phyloP scores from a whole-genome alignment of 2,797 vertebrate species.

The Tapera naevia region DNA sequence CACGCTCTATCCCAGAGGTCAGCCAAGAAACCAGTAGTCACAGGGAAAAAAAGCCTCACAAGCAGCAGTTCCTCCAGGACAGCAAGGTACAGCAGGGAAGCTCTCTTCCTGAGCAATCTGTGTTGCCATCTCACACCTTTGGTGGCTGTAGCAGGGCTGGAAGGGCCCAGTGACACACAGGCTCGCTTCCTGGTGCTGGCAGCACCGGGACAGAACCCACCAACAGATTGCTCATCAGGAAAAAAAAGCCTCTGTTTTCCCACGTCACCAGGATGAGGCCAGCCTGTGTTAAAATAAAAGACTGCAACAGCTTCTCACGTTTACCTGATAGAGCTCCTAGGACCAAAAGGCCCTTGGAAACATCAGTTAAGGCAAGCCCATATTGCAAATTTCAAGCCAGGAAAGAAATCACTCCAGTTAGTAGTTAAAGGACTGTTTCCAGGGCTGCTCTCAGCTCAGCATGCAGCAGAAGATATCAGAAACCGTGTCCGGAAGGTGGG shows the following conservation, averaged over 20 bases:
- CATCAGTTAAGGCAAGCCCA: background rate
- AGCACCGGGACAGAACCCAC: slow-evolving; percentile 11
- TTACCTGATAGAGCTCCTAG: background rate
- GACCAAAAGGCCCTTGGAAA: background rate
- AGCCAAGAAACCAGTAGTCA: background rate
- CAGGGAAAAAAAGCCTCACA: background rate
- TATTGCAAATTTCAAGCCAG: background rate
- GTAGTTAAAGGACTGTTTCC: background rate
- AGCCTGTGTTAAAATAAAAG: background rate
- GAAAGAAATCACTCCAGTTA: background rate
- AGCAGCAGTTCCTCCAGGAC: background rate
- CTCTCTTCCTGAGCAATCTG: background rate
- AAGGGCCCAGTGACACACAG: background rate
- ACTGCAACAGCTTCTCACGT: background rate
- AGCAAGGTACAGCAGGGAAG: accelerated
- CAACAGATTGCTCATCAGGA: slow-evolving; percentile 55
- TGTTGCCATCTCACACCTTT: background rate
- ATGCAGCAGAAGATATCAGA: background rate
- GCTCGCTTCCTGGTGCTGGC: background rate
- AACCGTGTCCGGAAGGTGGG: background rate
- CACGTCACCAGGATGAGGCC: background rate
- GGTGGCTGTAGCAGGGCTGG: background rate
- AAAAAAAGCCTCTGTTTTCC: background rate
- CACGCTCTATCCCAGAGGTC: background rate
- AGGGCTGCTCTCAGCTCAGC: background rate